A percentile compares a stretch with the other conserved stretches of the same genome.
Conservation (phyloP, 2,888 invertebrate species). For the Archips xylosteana region DNA sequence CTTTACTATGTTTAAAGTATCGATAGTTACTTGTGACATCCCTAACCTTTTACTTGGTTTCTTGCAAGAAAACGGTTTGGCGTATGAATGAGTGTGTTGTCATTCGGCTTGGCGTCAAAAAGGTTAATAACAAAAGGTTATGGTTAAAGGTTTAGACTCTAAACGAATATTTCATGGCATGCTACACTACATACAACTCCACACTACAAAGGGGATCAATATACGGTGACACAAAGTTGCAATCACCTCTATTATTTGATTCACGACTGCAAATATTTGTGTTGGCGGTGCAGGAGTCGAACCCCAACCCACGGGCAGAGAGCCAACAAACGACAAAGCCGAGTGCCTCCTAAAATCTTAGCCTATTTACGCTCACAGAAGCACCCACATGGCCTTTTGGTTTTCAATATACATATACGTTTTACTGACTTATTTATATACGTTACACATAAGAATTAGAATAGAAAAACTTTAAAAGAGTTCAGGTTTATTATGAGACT, state of each 20-base stretch:
- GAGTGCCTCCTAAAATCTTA: constrained; percentile 30
- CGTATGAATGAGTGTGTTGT: no score
- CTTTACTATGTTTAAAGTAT: no score
- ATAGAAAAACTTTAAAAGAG: no score
- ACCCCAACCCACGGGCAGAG: constrained; percentile 32
- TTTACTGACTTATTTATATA: background rate
- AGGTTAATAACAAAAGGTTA: no score
- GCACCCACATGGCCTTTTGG: background rate
- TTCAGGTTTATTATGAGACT: no score
- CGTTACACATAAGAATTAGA: background rate
- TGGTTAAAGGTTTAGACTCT: no score
- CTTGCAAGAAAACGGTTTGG: no score
- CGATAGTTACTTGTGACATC: no score
- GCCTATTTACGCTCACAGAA: constrained; percentile 20
- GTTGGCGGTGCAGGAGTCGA: constrained; percentile 31
- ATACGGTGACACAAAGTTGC: constrained; percentile 7
- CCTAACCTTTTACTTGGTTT: no score
- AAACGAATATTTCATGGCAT: constrained; percentile 8
- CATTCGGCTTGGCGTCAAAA: no score
- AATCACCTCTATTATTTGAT: constrained; percentile 36
- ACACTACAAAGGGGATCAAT: constrained; percentile 4
- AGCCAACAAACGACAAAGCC: constrained; percentile 32
- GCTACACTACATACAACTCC: background rate
- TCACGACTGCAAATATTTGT: constrained; percentile 38
- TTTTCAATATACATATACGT: background rate